Evolutionary conservation across 2,888 invertebrate species (phyloP).

Genomic region (Corbicula japonica): DNA sequence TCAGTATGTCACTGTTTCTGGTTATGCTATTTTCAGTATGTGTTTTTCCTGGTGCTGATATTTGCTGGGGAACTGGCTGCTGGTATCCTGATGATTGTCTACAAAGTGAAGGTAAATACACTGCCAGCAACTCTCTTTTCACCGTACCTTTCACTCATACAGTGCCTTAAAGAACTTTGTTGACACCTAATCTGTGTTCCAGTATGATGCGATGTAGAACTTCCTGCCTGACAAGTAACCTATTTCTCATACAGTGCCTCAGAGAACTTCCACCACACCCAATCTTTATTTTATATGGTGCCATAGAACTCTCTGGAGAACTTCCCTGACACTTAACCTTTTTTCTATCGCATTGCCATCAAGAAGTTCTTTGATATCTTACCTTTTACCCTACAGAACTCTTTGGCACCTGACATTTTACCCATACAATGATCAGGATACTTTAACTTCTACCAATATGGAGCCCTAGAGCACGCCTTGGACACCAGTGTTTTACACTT

Average conservation of each 20-base stretch:
- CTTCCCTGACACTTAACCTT: too few species aligned
- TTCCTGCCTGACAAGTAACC: background rate
- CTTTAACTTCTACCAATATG: too few species aligned
- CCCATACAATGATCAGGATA: too few species aligned
- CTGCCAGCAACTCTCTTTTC: background rate
- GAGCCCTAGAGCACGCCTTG: too few species aligned
- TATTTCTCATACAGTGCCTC: background rate
- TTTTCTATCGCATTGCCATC: too few species aligned
- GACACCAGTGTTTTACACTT: too few species aligned
- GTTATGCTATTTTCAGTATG: slow-evolving; percentile 76
- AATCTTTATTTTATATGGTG: background rate
- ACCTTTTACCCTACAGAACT: too few species aligned
- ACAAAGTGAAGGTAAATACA: slow-evolving; percentile 77
- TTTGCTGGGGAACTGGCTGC: slow-evolving; percentile 83
- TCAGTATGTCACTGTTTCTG: background rate
- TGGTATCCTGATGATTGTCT: slow-evolving; percentile 80
- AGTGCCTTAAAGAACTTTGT: background rate
- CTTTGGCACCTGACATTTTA: too few species aligned
- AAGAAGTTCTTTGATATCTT: too few species aligned
- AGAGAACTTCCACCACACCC: background rate
- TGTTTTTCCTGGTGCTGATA: slow-evolving; percentile 82
- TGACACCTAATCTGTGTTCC: background rate
- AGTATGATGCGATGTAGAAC: background rate
- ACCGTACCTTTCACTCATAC: background rate
- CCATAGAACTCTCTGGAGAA: too few species aligned